A percentile compares a stretch with the other conserved stretches of the same genome.
Conservation (phyloP, 2,888 invertebrate genomes). For the Leptopilina drosophilae region DNA sequence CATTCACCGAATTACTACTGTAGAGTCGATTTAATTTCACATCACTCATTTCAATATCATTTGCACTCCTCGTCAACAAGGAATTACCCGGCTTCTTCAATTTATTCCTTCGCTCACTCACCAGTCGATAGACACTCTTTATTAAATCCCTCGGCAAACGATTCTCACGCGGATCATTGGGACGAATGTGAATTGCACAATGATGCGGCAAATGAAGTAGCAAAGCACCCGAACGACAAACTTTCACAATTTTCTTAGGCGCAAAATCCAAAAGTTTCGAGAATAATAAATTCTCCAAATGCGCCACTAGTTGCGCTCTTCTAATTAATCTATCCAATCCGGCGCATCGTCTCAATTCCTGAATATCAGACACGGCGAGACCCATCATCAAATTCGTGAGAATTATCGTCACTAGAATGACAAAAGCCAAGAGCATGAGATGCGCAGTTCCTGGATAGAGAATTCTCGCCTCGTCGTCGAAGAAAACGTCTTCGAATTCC, state of each 20-base stretch:
- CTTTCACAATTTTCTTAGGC: slow-evolving; percentile 81
- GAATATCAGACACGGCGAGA: slow-evolving; percentile 90
- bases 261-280: slow-evolving; percentile 85
- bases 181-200: slow-evolving; percentile 85
- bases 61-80: slow-evolving; percentile 51
- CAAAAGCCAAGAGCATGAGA: slow-evolving; percentile 86
- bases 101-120: slow-evolving; percentile 82
- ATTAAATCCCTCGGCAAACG: slow-evolving; percentile 87
- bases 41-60: slow-evolving; percentile 52
- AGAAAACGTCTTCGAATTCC: slow-evolving; percentile 91
- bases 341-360: slow-evolving; percentile 88
- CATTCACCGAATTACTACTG: slow-evolving; percentile 62
- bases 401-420: slow-evolving; percentile 88
- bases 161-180: slow-evolving; percentile 89
- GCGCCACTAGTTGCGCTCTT: slow-evolving; percentile 89
- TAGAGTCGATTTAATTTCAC: slow-evolving; percentile 63
- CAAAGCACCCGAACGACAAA: slow-evolving; percentile 85
- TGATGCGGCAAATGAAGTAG: slow-evolving; percentile 87
- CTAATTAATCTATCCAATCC: slow-evolving; percentile 88
- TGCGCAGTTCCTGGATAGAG: slow-evolving; percentile 87
- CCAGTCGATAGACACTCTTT: slow-evolving; percentile 85
- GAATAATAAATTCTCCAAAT: slow-evolving; percentile 90
- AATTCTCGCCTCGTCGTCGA: slow-evolving; percentile 77
- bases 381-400: slow-evolving; percentile 90
- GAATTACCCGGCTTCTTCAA: slow-evolving; percentile 46